Base-by-base conservation (phyloP, 2,113 vertebrate genomes). In the Nanger granti region DNA sequence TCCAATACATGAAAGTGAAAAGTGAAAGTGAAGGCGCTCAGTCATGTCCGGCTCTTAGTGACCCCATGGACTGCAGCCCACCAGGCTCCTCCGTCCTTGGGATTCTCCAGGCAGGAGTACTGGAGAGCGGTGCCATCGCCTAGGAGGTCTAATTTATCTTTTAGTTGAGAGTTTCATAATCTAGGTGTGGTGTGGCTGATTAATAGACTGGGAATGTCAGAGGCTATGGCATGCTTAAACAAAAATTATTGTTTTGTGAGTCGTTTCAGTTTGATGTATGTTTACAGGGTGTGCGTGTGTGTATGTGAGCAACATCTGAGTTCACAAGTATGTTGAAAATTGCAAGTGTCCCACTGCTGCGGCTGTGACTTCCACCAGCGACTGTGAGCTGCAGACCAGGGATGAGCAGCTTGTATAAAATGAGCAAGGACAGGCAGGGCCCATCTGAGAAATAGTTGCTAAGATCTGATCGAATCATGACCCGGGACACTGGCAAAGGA, bases 381-480 rank as follows among this genome's bases (percentile, higher is more conserved):
- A 7, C 20, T 22, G 49, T 14, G 20, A 31, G 34, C 17, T 8
- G 2, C 0, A 4, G 87, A 13, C 12, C 2, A 13, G 24, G 10
- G 49, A 5, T 0, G 0, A 17, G 24, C 15, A 5, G 1, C 0
- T 0, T 2, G 29, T 31, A 17, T 20, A 18, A 31, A 3, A 29
- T 41, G 69, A 86, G 28, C 22, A 26, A 8, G 0, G 6, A 3
- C 2, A 17, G 66, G 14, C 7, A 31, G 26, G 7, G 10, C 4
- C 31, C 29, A 2, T 1, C 24, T 4, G 2, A 22, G 59, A 31
- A 31, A 14, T 28, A 57, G 15, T 0, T 26, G 66, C 10, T 6
- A 4, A 6, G 0, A 13, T 4, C 3, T 6, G 0, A 8, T 4
- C 0, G 2, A 4, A 37, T 0, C 14, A 8, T 3, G 22, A 2